Evolutionary conservation across 23 tunicate species (phyloP).

Genomic region (Trididemnum clinides): DNA sequence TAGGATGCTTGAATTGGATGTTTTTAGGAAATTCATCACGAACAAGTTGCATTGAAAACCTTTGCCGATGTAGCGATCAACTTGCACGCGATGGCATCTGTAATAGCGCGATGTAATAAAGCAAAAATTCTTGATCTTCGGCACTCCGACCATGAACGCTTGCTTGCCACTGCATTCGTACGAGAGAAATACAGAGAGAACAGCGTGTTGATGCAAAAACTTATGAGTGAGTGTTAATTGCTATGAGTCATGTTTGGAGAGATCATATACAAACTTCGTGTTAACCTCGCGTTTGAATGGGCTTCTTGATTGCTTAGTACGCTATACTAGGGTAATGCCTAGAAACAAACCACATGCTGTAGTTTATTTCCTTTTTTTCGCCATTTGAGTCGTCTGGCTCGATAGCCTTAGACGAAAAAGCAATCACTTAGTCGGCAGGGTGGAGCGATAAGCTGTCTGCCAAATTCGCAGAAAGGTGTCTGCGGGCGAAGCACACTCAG

Average conservation of each 20-base stretch:
- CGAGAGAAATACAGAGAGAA: slow-evolving; percentile 33
- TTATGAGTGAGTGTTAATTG: slow-evolving; percentile 2
- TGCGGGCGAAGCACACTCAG: too few relatives aligned
- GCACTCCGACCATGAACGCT: slow-evolving; percentile 53
- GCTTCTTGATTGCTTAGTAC: too few relatives aligned
- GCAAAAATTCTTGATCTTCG: slow-evolving; percentile 61
- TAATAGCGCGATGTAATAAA: slow-evolving; percentile 85
- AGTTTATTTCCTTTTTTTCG: too few relatives aligned
- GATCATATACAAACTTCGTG: too few relatives aligned
- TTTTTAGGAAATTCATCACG: slow-evolving; percentile 50
- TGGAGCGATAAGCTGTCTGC: too few relatives aligned
- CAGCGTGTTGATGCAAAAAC: slow-evolving; percentile 32
- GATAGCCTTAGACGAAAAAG: too few relatives aligned
- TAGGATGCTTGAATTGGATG: neutral
- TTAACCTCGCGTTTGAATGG: too few relatives aligned
- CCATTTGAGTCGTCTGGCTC: too few relatives aligned
- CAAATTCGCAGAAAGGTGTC: too few relatives aligned
- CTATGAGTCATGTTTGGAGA: neutral
- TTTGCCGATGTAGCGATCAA: slow-evolving; percentile 79
- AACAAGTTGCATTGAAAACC: slow-evolving; percentile 61
- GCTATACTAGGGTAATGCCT: too few relatives aligned
- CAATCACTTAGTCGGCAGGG: too few relatives aligned
- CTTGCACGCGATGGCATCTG: slow-evolving; percentile 68
- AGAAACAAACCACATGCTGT: too few relatives aligned
- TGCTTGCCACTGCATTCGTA: slow-evolving; percentile 35